Conservation (phyloP, 2,888 invertebrate genomes). For the Lagria hirta region DNA sequence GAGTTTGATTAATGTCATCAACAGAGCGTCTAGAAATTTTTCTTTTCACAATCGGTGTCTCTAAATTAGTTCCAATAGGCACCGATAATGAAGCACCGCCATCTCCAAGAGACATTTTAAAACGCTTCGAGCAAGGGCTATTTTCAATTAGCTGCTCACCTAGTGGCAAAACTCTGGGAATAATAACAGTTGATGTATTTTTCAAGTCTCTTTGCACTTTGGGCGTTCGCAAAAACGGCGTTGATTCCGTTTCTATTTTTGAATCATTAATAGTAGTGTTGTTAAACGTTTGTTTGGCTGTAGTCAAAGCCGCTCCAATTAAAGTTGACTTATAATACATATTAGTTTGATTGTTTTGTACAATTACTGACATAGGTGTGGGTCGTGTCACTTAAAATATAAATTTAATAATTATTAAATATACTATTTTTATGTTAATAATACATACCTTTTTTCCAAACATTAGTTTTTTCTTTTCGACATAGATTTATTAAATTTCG, state of each 20-base stretch:
- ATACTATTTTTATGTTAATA: too few relatives aligned
- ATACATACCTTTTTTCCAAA: conserved; percentile 45
- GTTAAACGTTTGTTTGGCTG: conserved; percentile 57
- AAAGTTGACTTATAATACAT: conserved; percentile 54
- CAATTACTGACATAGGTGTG: conserved; percentile 62
- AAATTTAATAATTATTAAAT: neutral
- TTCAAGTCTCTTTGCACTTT: conserved; percentile 42
- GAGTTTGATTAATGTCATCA: conserved; percentile 26
- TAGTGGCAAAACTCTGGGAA: conserved; percentile 32
- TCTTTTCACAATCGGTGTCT: conserved; percentile 60
- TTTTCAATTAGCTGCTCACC: conserved; percentile 26
- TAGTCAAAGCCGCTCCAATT: conserved; percentile 55
- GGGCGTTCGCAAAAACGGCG: conserved; percentile 66
- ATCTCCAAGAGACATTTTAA: conserved; percentile 39
- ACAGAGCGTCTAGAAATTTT: conserved; percentile 41
- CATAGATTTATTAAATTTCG: conserved; percentile 43
- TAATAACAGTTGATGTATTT: conserved; percentile 29
- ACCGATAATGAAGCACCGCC: conserved; percentile 9
- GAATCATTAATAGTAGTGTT: conserved; percentile 51
- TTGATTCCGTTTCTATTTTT: conserved; percentile 56
- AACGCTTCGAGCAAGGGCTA: conserved; percentile 32
- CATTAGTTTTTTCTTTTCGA: conserved; percentile 38
- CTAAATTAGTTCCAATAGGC: conserved; percentile 47
- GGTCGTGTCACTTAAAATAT: conserved; percentile 58
- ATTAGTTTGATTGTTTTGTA: conserved; percentile 52